A percentile compares a stretch with the other conserved stretches of the same genome.
phyloP scores from a whole-genome alignment of 2,797 vertebrate species.

The Falco columbarius region DNA sequence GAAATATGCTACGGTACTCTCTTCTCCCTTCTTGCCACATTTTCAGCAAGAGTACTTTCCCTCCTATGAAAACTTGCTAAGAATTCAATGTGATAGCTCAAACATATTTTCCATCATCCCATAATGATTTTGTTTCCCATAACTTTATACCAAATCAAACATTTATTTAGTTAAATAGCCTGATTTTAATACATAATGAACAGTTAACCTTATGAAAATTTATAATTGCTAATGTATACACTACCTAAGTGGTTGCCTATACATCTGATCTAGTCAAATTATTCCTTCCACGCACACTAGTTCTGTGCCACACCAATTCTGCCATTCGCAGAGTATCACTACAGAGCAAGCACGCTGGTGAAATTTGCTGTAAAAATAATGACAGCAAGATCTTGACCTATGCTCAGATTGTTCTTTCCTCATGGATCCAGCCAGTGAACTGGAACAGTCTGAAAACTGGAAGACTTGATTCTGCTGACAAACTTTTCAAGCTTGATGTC shows the following conservation, averaged over 20 bases:
- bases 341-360: neutral
- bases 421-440: constrained; percentile 40
- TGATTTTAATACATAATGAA: neutral
- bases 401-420: constrained; percentile 15
- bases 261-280: neutral
- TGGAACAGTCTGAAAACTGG: constrained; percentile 44
- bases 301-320: neutral
- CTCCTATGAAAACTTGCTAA: neutral
- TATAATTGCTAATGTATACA: neutral
- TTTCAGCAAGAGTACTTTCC: neutral
- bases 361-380: constrained; percentile 17
- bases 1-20: neutral
- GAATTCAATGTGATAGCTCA: neutral
- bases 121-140: neutral
- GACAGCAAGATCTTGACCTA: constrained; percentile 48
- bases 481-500: constrained; percentile 37
- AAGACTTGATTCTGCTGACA: constrained; percentile 64
- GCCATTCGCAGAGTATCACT: neutral
- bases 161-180: neutral
- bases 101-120: neutral
- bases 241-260: neutral
- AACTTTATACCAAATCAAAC: neutral
- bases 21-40: neutral
- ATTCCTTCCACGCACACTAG: neutral
- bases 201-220: neutral